phyloP scores from a whole-genome alignment of 2,113 vertebrate species.

The Patagioenas fasciata region DNA sequence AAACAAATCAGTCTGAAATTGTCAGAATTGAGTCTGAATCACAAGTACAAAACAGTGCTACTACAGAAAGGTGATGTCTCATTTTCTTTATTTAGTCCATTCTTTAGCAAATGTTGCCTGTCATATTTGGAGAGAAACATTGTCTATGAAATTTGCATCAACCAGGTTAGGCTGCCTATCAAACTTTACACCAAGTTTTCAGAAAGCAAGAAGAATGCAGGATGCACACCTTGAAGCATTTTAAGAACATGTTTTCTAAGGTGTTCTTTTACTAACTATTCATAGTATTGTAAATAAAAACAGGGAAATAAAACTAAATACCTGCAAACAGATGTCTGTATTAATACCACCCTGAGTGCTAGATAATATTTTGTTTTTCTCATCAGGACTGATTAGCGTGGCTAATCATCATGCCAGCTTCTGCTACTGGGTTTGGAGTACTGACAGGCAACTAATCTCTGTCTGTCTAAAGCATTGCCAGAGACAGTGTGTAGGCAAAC shows the following conservation, averaged over 20 bases:
- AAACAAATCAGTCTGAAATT: neutral
- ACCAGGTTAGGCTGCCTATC: neutral
- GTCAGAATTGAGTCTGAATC: neutral
- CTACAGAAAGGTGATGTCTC: neutral
- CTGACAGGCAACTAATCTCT: neutral
- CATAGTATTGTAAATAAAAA: neutral
- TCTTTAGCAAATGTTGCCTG: neutral
- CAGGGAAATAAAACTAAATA: neutral
- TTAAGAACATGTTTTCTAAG: neutral
- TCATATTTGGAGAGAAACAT: neutral
- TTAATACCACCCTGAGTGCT: neutral
- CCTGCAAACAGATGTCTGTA: neutral
- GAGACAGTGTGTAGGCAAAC: neutral
- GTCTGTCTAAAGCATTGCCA: neutral
- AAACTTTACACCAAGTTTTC: neutral
- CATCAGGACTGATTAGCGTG: neutral
- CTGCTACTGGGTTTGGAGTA: neutral
- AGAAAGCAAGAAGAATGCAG: neutral
- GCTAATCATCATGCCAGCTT: neutral
- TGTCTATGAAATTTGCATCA: accelerated
- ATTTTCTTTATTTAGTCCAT: neutral
- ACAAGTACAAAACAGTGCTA: neutral
- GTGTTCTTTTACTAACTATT: neutral
- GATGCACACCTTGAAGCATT: neutral
- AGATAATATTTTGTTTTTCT: neutral